Percentiles rank a stretch among this genome's conserved stretches.
Conservation (phyloP, 2,113 vertebrate genomes). For the Podiceps cristatus region DNA sequence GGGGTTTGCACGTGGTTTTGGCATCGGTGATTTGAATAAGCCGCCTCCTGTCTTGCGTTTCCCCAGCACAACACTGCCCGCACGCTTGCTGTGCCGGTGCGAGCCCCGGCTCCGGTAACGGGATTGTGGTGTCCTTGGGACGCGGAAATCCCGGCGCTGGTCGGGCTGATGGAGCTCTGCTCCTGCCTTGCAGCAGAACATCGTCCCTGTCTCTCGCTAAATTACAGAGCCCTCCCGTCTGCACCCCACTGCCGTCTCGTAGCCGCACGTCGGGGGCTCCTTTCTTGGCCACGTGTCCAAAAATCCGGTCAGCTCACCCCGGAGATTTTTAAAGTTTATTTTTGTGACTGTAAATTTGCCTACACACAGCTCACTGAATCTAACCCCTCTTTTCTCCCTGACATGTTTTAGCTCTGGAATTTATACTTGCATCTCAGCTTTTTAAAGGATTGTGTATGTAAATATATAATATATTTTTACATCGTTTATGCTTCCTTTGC, state of each 20-base stretch:
- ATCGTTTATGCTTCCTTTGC: background rate
- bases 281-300: background rate
- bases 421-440: background rate
- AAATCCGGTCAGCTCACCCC: rapidly evolving
- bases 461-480: slow-evolving; percentile 29
- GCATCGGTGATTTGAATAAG: rapidly evolving
- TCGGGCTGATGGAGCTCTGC: background rate
- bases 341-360: background rate
- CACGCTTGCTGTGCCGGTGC: background rate
- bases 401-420: background rate
- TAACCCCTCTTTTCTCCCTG: background rate
- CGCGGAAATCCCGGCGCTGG: rapidly evolving
- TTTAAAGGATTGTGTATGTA: background rate
- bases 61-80: background rate
- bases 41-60: rapidly evolving
- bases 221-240: background rate
- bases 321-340: background rate
- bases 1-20: background rate
- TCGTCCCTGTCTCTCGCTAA: background rate
- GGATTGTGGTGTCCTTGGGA: too few relatives aligned
- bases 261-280: background rate
- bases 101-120: rapidly evolving
- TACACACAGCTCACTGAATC: background rate
- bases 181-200: background rate
- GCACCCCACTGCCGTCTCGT: rapidly evolving